Conservation (phyloP, 2,797 vertebrate genomes). For the Argyrosomus regius region DNA sequence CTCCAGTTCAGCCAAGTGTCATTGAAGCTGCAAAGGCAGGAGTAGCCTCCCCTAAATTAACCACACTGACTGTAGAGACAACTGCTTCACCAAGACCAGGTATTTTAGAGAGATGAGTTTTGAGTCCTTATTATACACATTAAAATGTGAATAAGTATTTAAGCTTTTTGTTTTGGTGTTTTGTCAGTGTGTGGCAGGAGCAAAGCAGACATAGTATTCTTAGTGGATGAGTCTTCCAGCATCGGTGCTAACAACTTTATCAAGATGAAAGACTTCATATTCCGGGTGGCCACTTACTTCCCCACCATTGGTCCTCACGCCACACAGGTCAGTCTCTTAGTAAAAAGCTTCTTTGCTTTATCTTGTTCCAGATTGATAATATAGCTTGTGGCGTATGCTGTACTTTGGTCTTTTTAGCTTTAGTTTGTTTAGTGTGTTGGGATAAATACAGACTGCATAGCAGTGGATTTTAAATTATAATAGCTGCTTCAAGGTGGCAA, state of each 20-base stretch:
- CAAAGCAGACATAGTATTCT: conserved; percentile 90
- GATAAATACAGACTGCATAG: conserved; percentile 4
- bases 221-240: conserved; percentile 95
- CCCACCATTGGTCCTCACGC: conserved; percentile 88
- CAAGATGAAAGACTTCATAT: conserved; percentile 94
- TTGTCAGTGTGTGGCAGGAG: conserved; percentile 87
- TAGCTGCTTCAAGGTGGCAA: conserved; percentile 21
- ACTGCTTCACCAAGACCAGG: conserved; percentile 62
- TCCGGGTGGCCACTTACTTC: conserved; percentile 90
- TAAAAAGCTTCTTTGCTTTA: neutral
- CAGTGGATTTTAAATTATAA: conserved; percentile 35
- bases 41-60: conserved; percentile 32
- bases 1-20: conserved; percentile 52
- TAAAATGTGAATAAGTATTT: neutral
- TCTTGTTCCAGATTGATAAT: conserved; percentile 14
- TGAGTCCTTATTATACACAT: neutral
- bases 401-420: neutral
- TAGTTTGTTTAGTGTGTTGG: conserved; percentile 20
- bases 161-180: conserved; percentile 29
- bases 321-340: conserved; percentile 83
- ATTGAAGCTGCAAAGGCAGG: conserved; percentile 53
- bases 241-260: conserved; percentile 90
- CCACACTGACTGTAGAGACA: conserved; percentile 42
- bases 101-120: conserved; percentile 21
- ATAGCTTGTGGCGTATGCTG: neutral